Base-by-base conservation (phyloP, 1,140 invertebrate species). In the Neocloeon triangulifer region DNA sequence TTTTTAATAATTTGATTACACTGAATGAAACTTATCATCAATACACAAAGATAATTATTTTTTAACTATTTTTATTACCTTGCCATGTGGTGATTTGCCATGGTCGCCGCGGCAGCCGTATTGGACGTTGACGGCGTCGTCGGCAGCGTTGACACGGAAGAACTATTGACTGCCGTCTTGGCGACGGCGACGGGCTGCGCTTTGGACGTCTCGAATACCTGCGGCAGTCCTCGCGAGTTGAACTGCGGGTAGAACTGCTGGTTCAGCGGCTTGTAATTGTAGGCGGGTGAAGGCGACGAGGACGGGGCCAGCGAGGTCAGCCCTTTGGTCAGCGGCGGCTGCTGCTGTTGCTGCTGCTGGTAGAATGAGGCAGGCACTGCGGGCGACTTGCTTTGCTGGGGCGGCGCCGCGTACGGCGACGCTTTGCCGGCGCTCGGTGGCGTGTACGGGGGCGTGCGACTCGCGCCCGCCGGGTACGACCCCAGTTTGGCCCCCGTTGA, bases 331-430 rank as follows among this genome's bases (percentile, higher is more conserved):
- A 43, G n/a, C 22, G 43, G 25, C 34, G 12, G 13, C n/a, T 47
- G 29, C 39, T 35, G 40, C 36, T 9, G 40, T 41, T 16, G 13
- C n/a, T 47, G 29, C 39, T 35, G 40, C 36, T 9, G 40, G 42
- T 3, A 49, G 38, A 31, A 51, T 34, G 33, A 46, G 23, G 39
- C 37, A 34, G 15, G 42, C 46, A 35, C 45, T 33, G 32, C 37
- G 25, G 47, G 49, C 20, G 48, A 46, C 29, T 45, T 50, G 33
- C 45, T 55, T 36, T 45, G 53, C 34, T 15, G 49, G 49, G 49
- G 51, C 48, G 32, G 50, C 50, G 26, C 51, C 50, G 19, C 51
- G 44, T 5, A 53, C 51, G 17, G 52, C 52, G 26, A 53, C 52
- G 17, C 47, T 46, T 7, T 46, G 52, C 5, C 50, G 35, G 27